These are phyloP conservation scores for Paratrypauchen microcephalus DNA, from an alignment of 2,797 vertebrate genomes.

Conservation along the genomic window DNA sequence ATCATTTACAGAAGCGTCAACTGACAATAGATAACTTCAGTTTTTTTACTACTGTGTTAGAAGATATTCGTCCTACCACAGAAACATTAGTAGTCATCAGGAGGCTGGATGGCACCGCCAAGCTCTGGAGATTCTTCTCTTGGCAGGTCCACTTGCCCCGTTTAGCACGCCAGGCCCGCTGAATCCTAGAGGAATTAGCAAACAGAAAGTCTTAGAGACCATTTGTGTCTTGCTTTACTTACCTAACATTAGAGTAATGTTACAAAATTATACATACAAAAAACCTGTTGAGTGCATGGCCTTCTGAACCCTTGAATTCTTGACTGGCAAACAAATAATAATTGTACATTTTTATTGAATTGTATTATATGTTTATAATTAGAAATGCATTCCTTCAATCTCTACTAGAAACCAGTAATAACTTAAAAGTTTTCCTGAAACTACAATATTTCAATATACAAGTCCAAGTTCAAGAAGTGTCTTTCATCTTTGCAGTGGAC, in stretches of 20 bases:
- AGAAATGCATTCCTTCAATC: too few species aligned
- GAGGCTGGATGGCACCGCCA: conserved; percentile 34
- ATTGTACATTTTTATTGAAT: background rate
- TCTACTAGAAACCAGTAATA: too few species aligned
- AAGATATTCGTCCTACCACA: conserved; percentile 58
- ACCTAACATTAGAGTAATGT: background rate
- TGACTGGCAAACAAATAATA: too few species aligned
- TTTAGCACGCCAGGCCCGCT: conserved; percentile 76
- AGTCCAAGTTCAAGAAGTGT: background rate
- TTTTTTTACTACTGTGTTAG: background rate
- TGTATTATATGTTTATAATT: too few species aligned
- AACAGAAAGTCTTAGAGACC: conserved; percentile 13
- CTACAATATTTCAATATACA: background rate
- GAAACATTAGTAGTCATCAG: conserved; percentile 46
- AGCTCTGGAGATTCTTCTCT: conserved; percentile 27
- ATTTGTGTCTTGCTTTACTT: background rate
- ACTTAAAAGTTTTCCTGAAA: background rate
- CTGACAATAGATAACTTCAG: conserved; percentile 18
- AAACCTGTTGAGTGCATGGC: background rate
- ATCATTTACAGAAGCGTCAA: conserved; percentile 14
- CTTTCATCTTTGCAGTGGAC: conserved; percentile 34
- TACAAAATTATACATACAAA: background rate
- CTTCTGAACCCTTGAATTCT: too few species aligned
- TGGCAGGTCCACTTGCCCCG: conserved; percentile 45
- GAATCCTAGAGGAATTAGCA: conserved; percentile 62